Conservation (phyloP, 2,113 vertebrate species). For the Archocentrus centrarchus region DNA sequence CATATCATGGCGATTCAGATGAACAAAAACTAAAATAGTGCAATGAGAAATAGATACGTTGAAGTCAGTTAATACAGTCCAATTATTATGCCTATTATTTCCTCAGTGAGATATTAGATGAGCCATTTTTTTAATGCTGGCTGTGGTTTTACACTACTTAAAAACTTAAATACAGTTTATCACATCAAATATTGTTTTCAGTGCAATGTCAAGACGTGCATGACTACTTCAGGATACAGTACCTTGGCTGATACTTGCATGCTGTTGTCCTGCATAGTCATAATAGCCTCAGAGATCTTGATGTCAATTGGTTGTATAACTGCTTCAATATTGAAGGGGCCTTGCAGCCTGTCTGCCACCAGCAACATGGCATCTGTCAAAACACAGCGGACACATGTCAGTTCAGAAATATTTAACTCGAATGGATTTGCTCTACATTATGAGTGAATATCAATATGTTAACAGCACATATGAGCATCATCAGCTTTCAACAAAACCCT, state of each 20-base stretch:
- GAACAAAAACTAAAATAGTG: not conserved
- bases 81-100: not conserved
- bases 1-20: not conserved
- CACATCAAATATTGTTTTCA: not conserved
- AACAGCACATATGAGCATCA: not conserved
- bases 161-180: not conserved
- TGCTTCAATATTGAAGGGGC: constrained; percentile 95
- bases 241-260: constrained; percentile 96
- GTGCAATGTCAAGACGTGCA: not conserved
- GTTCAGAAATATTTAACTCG: constrained; percentile 34
- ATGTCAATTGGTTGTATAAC: constrained; percentile 96
- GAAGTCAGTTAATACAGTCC: not conserved
- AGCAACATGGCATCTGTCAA: constrained; percentile 96
- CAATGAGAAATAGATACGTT: not conserved
- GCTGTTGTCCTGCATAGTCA: constrained; percentile 98
- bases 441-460: not conserved
- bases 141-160: not conserved
- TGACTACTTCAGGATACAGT: constrained; percentile 48
- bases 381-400: constrained; percentile 55
- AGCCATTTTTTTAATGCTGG: not conserved
- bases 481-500: not conserved
- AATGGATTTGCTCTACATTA: not conserved
- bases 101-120: not conserved
- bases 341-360: constrained; percentile 93
- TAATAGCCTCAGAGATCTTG: constrained; percentile 98